These are phyloP conservation scores for Galeopterus variegatus DNA, from an alignment of 2,113 vertebrate genomes.

Conservation along the genomic window DNA sequence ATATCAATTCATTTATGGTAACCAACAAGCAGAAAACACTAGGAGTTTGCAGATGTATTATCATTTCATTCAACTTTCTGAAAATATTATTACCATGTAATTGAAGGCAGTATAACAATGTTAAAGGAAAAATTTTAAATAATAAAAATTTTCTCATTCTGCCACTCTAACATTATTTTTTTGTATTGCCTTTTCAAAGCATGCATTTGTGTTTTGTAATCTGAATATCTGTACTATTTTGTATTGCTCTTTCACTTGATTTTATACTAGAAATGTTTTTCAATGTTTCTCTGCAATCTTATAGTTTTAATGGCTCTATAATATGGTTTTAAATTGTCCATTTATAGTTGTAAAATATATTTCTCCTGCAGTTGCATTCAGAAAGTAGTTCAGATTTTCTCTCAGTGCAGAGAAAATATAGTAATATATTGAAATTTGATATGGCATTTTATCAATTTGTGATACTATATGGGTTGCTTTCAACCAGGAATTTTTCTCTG, in stretches of 20 bases:
- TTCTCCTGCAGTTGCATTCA: not conserved
- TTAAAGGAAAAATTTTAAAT: slow-evolving; percentile 7
- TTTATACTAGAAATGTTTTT: not conserved
- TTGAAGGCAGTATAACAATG: not conserved
- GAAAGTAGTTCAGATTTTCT: not conserved
- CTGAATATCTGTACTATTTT: not conserved
- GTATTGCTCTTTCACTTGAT: slow-evolving; percentile 18
- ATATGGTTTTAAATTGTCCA: not conserved
- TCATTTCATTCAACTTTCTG: slow-evolving; percentile 11
- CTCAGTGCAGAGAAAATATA: not conserved
- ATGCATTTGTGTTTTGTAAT: slow-evolving; percentile 10
- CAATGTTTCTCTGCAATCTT: not conserved
- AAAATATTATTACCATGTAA: not conserved
- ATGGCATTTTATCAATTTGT: not conserved
- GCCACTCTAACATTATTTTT: not conserved
- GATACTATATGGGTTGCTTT: not conserved
- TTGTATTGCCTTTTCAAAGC: not conserved
- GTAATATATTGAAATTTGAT: not conserved
- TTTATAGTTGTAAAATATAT: not conserved
- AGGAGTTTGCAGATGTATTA: not conserved
- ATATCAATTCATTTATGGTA: not conserved
- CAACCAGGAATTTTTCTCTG: not conserved
- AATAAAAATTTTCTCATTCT: not conserved
- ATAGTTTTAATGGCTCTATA: not conserved
- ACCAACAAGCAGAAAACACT: not conserved